phyloP scores from a whole-genome alignment of 1,140 invertebrate species.

The Hestina assimilis region DNA sequence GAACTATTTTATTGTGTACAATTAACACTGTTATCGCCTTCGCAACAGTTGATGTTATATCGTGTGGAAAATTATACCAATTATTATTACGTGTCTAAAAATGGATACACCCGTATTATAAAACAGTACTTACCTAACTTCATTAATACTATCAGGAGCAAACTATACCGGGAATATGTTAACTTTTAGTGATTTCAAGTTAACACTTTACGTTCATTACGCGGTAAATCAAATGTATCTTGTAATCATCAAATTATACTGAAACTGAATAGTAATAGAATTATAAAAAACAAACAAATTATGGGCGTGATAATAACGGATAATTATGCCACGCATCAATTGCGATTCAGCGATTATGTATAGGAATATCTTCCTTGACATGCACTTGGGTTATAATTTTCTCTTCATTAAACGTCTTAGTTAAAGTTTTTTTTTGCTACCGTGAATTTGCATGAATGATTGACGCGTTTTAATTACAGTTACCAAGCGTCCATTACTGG shows the following conservation, averaged over 20 bases:
- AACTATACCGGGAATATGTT: too few relatives aligned
- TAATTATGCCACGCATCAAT: background rate
- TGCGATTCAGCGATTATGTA: background rate
- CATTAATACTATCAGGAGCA: too few relatives aligned
- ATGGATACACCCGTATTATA: background rate
- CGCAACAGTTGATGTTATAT: conserved; percentile 6
- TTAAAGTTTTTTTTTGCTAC: too few relatives aligned
- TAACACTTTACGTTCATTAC: too few relatives aligned
- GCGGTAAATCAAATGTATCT: too few relatives aligned
- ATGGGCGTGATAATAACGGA: background rate
- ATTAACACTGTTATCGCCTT: conserved; percentile 8
- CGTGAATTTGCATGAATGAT: too few relatives aligned
- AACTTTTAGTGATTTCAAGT: too few relatives aligned
- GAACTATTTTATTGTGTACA: conserved; percentile 16
- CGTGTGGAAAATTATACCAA: conserved; percentile 15
- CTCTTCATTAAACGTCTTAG: too few relatives aligned
- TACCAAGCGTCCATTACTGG: conserved; percentile 1
- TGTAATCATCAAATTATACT: too few relatives aligned
- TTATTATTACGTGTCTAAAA: background rate
- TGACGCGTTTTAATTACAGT: background rate
- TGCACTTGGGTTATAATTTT: background rate
- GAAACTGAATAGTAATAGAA: background rate
- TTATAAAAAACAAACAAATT: background rate
- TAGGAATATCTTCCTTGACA: background rate
- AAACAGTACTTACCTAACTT: too few relatives aligned